phyloP scores from a whole-genome alignment of 2,797 vertebrate species.

The Chlorospingus semifuscus region DNA sequence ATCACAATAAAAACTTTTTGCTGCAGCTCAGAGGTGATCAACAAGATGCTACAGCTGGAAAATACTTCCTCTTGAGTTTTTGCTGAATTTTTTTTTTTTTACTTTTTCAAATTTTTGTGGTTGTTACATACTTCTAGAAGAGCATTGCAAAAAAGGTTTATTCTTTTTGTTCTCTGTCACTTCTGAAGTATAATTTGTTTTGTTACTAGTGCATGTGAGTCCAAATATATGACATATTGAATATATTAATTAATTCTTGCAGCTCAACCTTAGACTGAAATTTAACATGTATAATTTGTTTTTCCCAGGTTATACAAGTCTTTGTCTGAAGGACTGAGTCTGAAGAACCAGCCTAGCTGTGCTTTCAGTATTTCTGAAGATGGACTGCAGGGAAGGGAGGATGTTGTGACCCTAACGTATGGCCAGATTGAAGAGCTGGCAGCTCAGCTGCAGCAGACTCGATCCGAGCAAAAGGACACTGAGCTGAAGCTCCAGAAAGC shows the following conservation, averaged over 20 bases:
- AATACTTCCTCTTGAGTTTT: background rate
- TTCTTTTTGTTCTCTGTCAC: background rate
- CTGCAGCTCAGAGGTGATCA: background rate
- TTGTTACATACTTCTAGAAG: background rate
- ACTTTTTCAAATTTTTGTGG: background rate
- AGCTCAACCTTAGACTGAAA: background rate
- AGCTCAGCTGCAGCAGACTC: slow-evolving; percentile 80
- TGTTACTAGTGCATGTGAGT: background rate
- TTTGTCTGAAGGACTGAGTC: slow-evolving; percentile 73
- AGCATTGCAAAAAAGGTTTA: background rate
- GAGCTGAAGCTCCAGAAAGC: slow-evolving; percentile 81
- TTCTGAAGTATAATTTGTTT: background rate
- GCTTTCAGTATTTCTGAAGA: slow-evolving; percentile 65
- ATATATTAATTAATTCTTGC: background rate
- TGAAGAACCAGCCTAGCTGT: slow-evolving; percentile 70
- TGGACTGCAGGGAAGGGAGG: slow-evolving; percentile 52
- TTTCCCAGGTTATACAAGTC: slow-evolving; percentile 76
- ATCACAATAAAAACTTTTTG: background rate
- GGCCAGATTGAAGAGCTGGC: slow-evolving; percentile 75
- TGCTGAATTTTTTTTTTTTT: background rate
- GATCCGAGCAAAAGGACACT: slow-evolving; percentile 74
- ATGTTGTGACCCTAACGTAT: slow-evolving; percentile 68
- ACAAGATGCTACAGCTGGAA: background rate
- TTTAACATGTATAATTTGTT: slow-evolving; percentile 12
- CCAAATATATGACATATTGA: background rate